phyloP scores from a whole-genome alignment of 2,113 vertebrate genomes.

The Myxocyprinus asiaticus region DNA sequence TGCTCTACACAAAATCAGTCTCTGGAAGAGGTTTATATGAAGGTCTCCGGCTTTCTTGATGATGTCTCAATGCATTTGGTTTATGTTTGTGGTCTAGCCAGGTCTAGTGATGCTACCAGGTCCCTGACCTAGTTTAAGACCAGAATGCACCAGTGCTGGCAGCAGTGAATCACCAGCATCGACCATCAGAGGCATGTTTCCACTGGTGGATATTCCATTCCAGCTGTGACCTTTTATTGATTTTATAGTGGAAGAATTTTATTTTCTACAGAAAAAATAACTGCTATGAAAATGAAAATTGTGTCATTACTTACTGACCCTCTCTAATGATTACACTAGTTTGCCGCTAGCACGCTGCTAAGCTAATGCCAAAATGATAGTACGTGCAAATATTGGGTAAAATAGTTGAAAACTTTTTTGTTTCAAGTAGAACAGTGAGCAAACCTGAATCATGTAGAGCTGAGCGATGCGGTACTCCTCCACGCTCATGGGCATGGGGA shows the following conservation, averaged over 20 bases:
- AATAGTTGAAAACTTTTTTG: too few relatives aligned
- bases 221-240: background rate
- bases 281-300: too few relatives aligned
- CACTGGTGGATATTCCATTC: background rate
- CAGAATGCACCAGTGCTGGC: background rate
- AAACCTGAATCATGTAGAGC: conserved; percentile 83
- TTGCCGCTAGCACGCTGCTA: too few relatives aligned
- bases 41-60: background rate
- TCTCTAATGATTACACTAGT: too few relatives aligned
- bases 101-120: background rate
- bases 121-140: conserved; percentile 16
- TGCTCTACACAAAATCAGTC: background rate
- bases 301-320: too few relatives aligned
- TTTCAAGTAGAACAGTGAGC: background rate
- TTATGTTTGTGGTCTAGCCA: background rate
- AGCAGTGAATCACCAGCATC: background rate
- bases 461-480: conserved; percentile 90
- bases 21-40: background rate
- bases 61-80: background rate
- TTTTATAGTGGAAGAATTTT: background rate
- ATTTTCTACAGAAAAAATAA: too few relatives aligned
- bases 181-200: too few relatives aligned
- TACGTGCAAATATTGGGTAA: too few relatives aligned
- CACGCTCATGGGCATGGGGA: conserved; percentile 87
- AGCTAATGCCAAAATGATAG: too few relatives aligned